Evolutionary conservation across 2,113 vertebrate genomes (phyloP), one percentile per base, ranked within the genome.

Genomic region (Xiphias gladius): DNA sequence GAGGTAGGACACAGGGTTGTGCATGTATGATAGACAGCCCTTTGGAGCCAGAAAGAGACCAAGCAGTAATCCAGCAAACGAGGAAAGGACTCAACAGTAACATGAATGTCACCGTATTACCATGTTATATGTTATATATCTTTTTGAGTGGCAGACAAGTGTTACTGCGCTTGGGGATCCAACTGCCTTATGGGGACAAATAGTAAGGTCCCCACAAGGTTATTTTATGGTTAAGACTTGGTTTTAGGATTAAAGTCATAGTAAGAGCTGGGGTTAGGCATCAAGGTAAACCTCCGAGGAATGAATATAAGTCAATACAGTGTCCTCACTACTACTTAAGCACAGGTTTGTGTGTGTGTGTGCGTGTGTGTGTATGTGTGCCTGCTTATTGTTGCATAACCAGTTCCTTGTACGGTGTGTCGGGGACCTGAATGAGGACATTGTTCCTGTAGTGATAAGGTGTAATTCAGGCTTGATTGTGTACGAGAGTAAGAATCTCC

Each of bases 371-470:
- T 52, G n/a, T 65, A 64, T 78, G 77, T 65, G 41, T 67, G 32
- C 13, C 37, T 46, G 24, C 77, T 35, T 48, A 62, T 84, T 76
- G 30, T 79, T 85, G 14, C 59, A 90, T 86, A 84, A 77, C 24
- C 59, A 26, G 70, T 24, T 73, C 80, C 68, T 73, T 80, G 50
- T 7, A 28, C 65, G 20, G 43, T 43, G 65, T 68, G 79, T 73
- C 35, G 5, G 37, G 12, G 19, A 67, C 73, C 73, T 79, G 73
- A 89, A 88, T 84, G 72, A 73, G 76, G 52, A 67, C 89, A 91
- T 88, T 91, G 91, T 91, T 91, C 79, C 82, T 67, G 72, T 71
- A 32, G 70, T 85, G 89, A 92, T 92, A 90, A 91, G 83, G n/a
- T 88, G 79, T 73, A 87, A 89, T 85, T 89, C 73, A 52, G 71